Conservation (phyloP, 1,140 invertebrate genomes). For the Lamellibrachia luymesi region DNA sequence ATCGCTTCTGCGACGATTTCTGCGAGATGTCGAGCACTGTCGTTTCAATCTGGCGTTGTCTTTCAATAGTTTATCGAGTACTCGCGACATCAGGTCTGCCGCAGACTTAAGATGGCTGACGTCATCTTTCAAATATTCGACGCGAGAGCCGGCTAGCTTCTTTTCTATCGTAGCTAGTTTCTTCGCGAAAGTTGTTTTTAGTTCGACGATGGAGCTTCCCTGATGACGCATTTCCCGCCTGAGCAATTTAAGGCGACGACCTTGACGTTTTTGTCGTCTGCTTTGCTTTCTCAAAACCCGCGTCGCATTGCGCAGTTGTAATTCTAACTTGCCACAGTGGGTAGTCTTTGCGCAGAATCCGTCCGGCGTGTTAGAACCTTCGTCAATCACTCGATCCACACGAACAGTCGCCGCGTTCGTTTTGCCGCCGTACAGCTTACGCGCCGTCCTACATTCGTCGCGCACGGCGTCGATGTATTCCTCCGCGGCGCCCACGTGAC, state of each 20-base stretch:
- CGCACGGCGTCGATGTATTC: slow-evolving; percentile 2
- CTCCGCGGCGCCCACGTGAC: not conserved
- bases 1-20: not conserved
- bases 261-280: not conserved
- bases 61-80: not conserved
- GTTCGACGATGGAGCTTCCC: not conserved
- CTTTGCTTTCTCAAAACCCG: not conserved
- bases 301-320: not conserved
- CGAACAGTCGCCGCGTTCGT: not conserved
- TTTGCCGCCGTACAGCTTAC: not conserved
- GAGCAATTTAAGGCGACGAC: not conserved
- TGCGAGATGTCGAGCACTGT: not conserved
- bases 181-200: not conserved
- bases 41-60: not conserved
- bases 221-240: not conserved
- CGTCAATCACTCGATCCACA: not conserved
- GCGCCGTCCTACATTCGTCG: not conserved
- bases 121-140: not conserved
- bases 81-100: not conserved
- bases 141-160: not conserved
- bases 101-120: not conserved
- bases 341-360: not conserved
- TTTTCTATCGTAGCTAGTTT: not conserved
- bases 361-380: not conserved
- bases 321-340: not conserved